Conservation (phyloP, 64 coral and sea anemone genomes). For the Acropora yongei region DNA sequence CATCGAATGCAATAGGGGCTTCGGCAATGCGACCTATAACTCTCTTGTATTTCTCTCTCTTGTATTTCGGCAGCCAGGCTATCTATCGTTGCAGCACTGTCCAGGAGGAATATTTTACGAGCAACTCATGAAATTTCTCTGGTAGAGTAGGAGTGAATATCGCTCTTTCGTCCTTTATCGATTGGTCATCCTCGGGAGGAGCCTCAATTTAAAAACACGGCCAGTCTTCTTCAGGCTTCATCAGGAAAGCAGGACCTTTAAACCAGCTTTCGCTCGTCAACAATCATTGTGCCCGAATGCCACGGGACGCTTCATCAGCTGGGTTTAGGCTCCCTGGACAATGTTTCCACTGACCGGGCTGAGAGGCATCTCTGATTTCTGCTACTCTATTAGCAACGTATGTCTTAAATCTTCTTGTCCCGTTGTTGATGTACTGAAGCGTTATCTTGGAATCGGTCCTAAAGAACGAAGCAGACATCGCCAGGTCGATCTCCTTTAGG, state of each 20-base stretch:
- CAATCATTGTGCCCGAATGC: too few species aligned
- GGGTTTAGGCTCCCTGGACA: too few species aligned
- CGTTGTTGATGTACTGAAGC: slow-evolving; percentile 68
- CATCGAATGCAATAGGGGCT: neutral
- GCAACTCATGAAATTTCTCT: neutral
- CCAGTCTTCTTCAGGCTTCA: too few species aligned
- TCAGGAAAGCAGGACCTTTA: too few species aligned
- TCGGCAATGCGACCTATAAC: slow-evolving; percentile 30
- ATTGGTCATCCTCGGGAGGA: neutral
- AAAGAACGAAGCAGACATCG: neutral
- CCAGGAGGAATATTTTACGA: slow-evolving; percentile 52
- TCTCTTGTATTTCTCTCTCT: slow-evolving; percentile 11
- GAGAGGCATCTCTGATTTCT: too few species aligned
- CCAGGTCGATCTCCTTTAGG: too few species aligned
- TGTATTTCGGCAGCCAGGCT: slow-evolving; percentile 64
- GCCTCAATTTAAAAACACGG: too few species aligned
- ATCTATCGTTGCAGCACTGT: slow-evolving; percentile 42
- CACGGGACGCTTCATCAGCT: too few species aligned
- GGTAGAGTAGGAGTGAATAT: too few species aligned
- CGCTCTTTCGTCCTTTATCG: neutral
- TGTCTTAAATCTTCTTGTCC: slow-evolving; percentile 57
- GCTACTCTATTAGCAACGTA: slow-evolving; percentile 57
- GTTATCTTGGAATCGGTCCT: slow-evolving; percentile 71
- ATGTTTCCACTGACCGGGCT: too few species aligned
- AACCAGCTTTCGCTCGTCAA: too few species aligned